phyloP scores from a whole-genome alignment of 2,113 vertebrate species.

The Megaceryle maxima region DNA sequence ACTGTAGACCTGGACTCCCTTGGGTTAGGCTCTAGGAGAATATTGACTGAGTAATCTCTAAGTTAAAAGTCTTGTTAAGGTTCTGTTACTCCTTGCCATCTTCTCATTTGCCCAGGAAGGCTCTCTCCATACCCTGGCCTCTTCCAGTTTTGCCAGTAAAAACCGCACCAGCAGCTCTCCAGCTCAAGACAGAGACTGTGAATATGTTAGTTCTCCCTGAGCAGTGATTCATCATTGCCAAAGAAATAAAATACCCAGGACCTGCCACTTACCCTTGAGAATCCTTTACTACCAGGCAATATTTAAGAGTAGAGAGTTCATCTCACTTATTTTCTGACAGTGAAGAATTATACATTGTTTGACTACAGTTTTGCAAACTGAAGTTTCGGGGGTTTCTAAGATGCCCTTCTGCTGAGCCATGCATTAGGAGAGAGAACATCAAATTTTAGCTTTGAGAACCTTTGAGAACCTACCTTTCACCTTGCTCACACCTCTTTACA shows the following conservation, averaged over 20 bases:
- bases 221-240: not conserved
- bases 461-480: not conserved
- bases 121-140: not conserved
- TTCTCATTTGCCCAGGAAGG: not conserved
- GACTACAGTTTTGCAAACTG: not conserved
- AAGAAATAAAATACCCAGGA: not conserved
- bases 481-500: not conserved
- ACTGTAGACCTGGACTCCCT: not conserved
- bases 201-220: not conserved
- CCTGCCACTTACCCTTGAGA: conserved; percentile 4
- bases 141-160: not conserved
- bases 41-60: not conserved
- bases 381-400: not conserved
- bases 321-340: conserved; percentile 16
- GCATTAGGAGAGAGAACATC: not conserved
- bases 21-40: not conserved
- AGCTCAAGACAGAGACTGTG: not conserved
- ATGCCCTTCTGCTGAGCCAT: not conserved
- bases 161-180: accelerated
- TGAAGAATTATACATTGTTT: not conserved
- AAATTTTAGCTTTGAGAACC: not conserved
- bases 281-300: not conserved
- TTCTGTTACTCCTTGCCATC: not conserved
- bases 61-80: not conserved
- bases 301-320: not conserved